phyloP scores from a whole-genome alignment of 64 coral and sea anemone genomes.

The Porites lutea region DNA sequence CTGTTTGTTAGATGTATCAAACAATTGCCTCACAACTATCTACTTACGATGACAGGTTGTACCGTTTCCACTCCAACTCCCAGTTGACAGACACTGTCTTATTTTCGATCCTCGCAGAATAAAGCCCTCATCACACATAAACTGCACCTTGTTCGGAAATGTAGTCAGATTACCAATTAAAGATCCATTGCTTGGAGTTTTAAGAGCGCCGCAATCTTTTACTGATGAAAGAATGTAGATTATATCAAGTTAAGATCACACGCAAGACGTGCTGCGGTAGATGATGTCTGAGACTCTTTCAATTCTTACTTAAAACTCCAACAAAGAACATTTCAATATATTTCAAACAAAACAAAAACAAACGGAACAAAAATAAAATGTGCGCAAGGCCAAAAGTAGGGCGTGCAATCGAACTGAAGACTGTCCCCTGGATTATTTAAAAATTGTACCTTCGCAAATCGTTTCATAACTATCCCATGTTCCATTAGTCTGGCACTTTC shows the following conservation, averaged over 20 bases:
- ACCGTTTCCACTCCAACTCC: conserved; percentile 26
- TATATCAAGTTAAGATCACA: too few species aligned
- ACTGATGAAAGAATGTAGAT: conserved; percentile 10
- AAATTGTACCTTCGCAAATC: conserved; percentile 5
- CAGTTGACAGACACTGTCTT: conserved; percentile 37
- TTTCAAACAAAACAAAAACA: too few species aligned
- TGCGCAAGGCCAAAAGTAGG: neutral
- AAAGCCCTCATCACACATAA: conserved; percentile 72
- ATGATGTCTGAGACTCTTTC: too few species aligned
- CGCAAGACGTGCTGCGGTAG: too few species aligned
- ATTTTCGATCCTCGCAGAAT: conserved; percentile 3
- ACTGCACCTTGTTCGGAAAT: conserved; percentile 16
- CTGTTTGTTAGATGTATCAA: neutral
- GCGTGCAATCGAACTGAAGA: neutral
- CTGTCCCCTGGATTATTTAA: neutral
- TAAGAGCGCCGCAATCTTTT: conserved; percentile 66
- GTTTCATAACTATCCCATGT: conserved; percentile 10
- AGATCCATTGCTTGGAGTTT: conserved; percentile 53
- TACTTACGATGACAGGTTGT: conserved; percentile 37
- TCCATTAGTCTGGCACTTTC: conserved; percentile 1
- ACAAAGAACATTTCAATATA: too few species aligned
- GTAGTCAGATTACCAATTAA: neutral
- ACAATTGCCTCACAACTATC: too few species aligned
- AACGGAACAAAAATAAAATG: too few species aligned
- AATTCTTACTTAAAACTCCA: too few species aligned